Percentiles rank a stretch among this genome's conserved stretches.
These are phyloP conservation scores for Drosophila kikkawai DNA, from an alignment of 1,140 invertebrate species.

Conservation along the genomic window DNA sequence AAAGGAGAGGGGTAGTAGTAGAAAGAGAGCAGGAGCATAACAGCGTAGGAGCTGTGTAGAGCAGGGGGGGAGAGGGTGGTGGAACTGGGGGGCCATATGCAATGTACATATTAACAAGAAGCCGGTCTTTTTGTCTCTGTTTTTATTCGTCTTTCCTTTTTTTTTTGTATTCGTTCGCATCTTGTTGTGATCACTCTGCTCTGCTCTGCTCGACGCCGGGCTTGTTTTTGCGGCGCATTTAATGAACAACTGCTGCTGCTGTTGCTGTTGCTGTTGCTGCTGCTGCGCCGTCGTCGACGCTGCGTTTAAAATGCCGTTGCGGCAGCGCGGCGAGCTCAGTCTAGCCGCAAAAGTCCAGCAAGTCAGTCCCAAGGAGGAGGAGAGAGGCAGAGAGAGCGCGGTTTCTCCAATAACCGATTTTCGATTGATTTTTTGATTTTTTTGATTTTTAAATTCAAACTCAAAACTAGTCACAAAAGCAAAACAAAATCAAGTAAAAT, in stretches of 20 bases:
- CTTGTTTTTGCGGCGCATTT: constrained; percentile 63
- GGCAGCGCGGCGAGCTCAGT: constrained; percentile 65
- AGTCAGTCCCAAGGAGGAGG: constrained; percentile 26
- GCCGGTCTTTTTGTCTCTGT: constrained; percentile 44
- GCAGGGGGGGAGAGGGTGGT: not conserved
- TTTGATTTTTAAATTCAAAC: constrained; percentile 9
- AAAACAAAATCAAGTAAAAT: too few species aligned
- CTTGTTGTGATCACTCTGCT: constrained; percentile 44
- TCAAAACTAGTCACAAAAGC: constrained; percentile 12
- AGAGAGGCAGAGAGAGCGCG: constrained; percentile 5
- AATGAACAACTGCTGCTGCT: constrained; percentile 14
- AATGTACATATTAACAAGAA: constrained; percentile 21
- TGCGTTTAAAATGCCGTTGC: constrained; percentile 74
- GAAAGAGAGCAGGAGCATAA: not conserved
- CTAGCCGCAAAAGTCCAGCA: constrained; percentile 56
- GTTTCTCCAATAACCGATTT: constrained; percentile 14
- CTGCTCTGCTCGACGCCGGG: constrained; percentile 29
- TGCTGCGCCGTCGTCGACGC: constrained; percentile 18
- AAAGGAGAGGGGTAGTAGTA: not conserved
- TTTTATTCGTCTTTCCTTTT: constrained; percentile 34
- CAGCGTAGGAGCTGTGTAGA: not conserved
- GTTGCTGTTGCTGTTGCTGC: constrained; percentile 12
- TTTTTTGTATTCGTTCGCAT: constrained; percentile 13
- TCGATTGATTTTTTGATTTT: constrained; percentile 10
- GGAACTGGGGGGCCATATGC: constrained; percentile 11